These are phyloP conservation scores for Rhinopithecus roxellana DNA, from an alignment of 2,113 vertebrate genomes.

Conservation along the genomic window DNA sequence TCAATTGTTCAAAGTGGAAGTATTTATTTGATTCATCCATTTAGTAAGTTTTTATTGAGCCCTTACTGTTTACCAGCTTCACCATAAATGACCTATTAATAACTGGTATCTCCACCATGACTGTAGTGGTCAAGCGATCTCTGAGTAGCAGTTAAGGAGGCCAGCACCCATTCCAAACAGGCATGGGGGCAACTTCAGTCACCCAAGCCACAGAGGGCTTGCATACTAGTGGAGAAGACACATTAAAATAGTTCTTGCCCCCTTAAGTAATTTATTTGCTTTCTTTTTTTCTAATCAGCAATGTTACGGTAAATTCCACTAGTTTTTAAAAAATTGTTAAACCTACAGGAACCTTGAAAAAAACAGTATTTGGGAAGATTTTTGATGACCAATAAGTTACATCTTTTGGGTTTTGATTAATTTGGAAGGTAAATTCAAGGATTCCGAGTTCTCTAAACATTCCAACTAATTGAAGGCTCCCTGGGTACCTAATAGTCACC, in stretches of 20 bases:
- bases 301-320: not conserved
- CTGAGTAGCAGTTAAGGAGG: not conserved
- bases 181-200: not conserved
- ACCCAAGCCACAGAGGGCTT: not conserved
- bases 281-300: not conserved
- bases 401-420: not conserved
- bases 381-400: not conserved
- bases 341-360: not conserved
- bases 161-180: not conserved
- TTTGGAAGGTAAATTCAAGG: slow-evolving; percentile 17
- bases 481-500: not conserved
- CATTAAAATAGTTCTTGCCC: not conserved
- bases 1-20: not conserved
- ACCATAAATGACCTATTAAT: not conserved
- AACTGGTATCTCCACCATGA: not conserved
- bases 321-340: not conserved
- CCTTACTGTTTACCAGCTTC: not conserved
- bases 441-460: not conserved
- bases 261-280: not conserved
- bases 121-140: not conserved
- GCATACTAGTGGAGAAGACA: not conserved
- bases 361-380: not conserved
- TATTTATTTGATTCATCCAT: not conserved
- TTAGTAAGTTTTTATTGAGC: not conserved
- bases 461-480: not conserved